Evolutionary conservation across 2,888 invertebrate genomes (phyloP).

Genomic region (Dicranocentrus wangi): DNA sequence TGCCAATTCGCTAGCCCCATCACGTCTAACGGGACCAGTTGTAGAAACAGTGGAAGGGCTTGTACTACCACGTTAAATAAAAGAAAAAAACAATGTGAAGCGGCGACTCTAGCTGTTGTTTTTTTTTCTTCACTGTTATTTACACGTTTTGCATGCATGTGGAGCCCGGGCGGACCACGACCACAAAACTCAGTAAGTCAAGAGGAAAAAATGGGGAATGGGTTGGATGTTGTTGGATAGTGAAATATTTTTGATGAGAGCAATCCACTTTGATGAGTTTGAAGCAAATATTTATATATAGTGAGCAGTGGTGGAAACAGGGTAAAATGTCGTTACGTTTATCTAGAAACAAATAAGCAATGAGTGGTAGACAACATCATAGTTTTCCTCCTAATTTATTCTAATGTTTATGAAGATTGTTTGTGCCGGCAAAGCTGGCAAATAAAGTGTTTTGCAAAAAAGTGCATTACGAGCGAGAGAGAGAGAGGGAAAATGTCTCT

Average conservation of each 20-base stretch:
- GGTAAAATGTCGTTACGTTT: not conserved
- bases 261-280: constrained; percentile 3
- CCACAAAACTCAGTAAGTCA: not conserved
- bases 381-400: constrained; percentile 53
- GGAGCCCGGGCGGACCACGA: not conserved
- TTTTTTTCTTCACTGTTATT: too few relatives aligned
- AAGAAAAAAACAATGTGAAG: not conserved
- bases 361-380: constrained; percentile 3
- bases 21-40: constrained; percentile 37
- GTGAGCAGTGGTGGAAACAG: not conserved
- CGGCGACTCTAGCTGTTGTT: constrained; percentile 1
- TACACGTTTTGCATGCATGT: constrained; percentile 28
- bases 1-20: constrained; percentile 42
- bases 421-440: constrained; percentile 56
- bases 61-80: constrained; percentile 3
- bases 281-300: not conserved
- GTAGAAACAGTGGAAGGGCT: not conserved
- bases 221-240: not conserved
- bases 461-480: too few relatives aligned
- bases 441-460: constrained; percentile 32
- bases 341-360: constrained; percentile 26
- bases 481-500: too few relatives aligned
- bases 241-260: constrained; percentile 29
- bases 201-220: constrained; percentile 6
- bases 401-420: constrained; percentile 66